Conservation (phyloP, 2,113 vertebrate species). For the Aegotheles bennettii region DNA sequence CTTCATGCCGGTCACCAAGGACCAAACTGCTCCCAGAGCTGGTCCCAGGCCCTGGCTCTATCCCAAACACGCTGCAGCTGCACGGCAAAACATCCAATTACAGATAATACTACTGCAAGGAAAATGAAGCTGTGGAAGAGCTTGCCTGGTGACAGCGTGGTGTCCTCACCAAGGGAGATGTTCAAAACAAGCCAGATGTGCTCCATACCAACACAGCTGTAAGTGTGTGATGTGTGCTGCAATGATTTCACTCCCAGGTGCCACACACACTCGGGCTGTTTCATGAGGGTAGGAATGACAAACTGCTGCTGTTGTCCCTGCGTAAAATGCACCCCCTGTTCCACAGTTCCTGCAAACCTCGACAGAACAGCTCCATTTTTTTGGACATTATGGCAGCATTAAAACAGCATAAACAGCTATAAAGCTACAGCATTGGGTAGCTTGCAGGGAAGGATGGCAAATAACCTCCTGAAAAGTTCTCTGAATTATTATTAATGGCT, state of each 20-base stretch:
- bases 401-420: background rate
- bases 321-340: background rate
- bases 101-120: background rate
- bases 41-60: background rate
- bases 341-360: background rate
- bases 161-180: background rate
- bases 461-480: background rate
- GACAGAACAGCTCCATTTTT: background rate
- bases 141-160: background rate
- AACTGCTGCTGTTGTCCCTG: background rate
- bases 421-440: background rate
- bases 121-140: background rate
- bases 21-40: background rate
- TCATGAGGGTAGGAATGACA: background rate
- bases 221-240: rapidly evolving
- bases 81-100: background rate
- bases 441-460: background rate
- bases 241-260: background rate
- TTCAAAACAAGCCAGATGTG: rapidly evolving
- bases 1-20: rapidly evolving
- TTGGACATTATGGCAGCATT: background rate
- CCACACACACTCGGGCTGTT: background rate
- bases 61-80: background rate
- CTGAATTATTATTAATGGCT: background rate
- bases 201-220: rapidly evolving